Conservation (phyloP, 2,888 invertebrate species). For the Notodonta ziczac region DNA sequence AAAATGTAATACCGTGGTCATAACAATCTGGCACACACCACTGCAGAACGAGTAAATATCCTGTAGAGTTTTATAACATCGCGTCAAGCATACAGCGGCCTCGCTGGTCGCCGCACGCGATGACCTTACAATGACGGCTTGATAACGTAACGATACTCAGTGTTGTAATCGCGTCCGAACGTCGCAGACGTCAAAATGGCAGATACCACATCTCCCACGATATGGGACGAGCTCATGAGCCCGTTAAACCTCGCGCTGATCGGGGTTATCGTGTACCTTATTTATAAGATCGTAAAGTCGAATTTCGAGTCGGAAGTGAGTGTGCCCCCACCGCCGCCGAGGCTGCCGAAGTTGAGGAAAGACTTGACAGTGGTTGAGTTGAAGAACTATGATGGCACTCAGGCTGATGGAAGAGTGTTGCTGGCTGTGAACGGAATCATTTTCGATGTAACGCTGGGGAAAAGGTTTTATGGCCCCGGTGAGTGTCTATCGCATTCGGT, state of each 20-base stretch:
- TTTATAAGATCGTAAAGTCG: constrained; percentile 86
- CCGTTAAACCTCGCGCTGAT: constrained; percentile 72
- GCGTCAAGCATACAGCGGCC: constrained; percentile 2
- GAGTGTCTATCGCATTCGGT: constrained; percentile 50
- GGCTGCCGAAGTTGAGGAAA: constrained; percentile 91
- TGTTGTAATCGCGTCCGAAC: constrained; percentile 30
- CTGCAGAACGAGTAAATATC: constrained; percentile 34
- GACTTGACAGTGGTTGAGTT: constrained; percentile 96
- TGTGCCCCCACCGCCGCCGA: constrained; percentile 75
- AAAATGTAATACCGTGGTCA: constrained; percentile 20
- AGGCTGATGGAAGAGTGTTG: constrained; percentile 93
- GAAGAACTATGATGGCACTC: constrained; percentile 92
- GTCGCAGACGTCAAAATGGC: constrained; percentile 49
- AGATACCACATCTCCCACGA: constrained; percentile 53
- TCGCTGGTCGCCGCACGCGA: constrained; percentile 25
- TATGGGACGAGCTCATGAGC: constrained; percentile 77
- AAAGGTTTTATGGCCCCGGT: constrained; percentile 97
- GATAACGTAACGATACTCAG: constrained; percentile 44
- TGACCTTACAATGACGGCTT: constrained; percentile 50
- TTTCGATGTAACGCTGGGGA: constrained; percentile 97
- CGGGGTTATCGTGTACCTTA: constrained; percentile 75
- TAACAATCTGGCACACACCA: constrained; percentile 14
- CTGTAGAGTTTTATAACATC: constrained; percentile 37
- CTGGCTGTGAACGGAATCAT: constrained; percentile 97
- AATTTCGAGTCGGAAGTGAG: constrained; percentile 69